These are phyloP conservation scores for Chrysomela aeneicollis DNA, from an alignment of 2,888 invertebrate species.

Conservation along the genomic window DNA sequence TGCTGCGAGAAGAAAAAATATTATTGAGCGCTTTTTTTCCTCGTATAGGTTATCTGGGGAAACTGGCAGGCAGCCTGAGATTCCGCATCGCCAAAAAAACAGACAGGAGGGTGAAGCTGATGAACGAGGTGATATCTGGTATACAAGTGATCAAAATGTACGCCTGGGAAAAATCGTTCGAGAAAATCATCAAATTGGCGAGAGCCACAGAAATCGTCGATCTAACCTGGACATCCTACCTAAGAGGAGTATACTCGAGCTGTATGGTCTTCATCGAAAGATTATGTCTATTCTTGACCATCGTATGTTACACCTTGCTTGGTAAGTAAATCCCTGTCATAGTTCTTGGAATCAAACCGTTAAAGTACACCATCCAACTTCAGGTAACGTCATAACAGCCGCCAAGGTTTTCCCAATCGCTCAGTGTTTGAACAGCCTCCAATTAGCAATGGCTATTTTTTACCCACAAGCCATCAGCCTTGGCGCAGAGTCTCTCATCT, in stretches of 20 bases:
- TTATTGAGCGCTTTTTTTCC: no score
- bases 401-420: constrained; percentile 61
- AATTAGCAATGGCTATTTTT: constrained; percentile 67
- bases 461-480: constrained; percentile 67
- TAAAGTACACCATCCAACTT: not conserved
- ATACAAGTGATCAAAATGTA: constrained; percentile 83
- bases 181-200: constrained; percentile 66
- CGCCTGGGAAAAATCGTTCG: constrained; percentile 78
- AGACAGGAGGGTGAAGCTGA: constrained; percentile 73
- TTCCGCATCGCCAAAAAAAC: constrained; percentile 62
- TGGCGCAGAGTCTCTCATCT: constrained; percentile 68
- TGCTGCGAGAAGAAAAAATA: no score
- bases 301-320: constrained; percentile 76
- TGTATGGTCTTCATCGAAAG: constrained; percentile 82
- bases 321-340: constrained; percentile 61
- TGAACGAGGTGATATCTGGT: constrained; percentile 77
- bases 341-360: not conserved
- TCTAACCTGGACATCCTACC: constrained; percentile 67
- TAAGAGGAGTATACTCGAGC: constrained; percentile 71
- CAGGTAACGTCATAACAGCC: constrained; percentile 57
- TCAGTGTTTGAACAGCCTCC: constrained; percentile 62
- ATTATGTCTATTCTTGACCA: constrained; percentile 80
- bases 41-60: constrained; percentile 47
- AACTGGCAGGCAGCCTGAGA: constrained; percentile 59
- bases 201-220: constrained; percentile 71